Base-by-base conservation (phyloP, 1,140 invertebrate species). In the Venustaconcha ellipsiformis region DNA sequence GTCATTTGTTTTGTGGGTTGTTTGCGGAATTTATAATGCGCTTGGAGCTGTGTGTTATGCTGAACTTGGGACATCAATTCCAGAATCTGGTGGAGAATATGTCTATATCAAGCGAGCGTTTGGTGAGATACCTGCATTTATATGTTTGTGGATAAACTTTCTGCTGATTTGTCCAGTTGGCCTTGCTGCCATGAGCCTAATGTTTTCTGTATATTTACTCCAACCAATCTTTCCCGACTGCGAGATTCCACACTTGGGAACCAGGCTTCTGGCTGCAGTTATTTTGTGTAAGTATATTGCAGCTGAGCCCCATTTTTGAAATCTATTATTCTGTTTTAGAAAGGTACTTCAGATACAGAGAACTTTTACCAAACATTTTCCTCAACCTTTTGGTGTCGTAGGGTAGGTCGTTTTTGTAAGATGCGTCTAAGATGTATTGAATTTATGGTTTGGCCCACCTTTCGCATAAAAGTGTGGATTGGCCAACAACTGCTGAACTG, bases 11-110 rank as follows among this genome's bases (percentile, higher is more conserved):
- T 92, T 97, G 69, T 97, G 96, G 96, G 91, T 92, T 14, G 88
- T 93, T 1, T 96, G 95, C 83, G 96, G 96, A 68, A 76, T 94
- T 6, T 92, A 96, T 65, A 95, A 95, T 4, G 90, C 96, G 75
- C 89, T 96, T 80, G 95, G 94, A 67, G 87, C 88, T 15, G 91
- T 99, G 1, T 99, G 97, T 88, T 99, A 99, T 89, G 97, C 97
- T 0, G 98, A 99, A 93, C 91, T 99, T 72, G 98, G 97, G 92
- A 92, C 95, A 89, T 93, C 93, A 48, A 97, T 99, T 76, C 95
- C 96, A 4, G 96, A 97, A 88, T 98, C 96, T n/a, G 98, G 98
- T 8, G 98, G 97, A 8, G 97, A 99, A 92, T 99, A 99, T 89
- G 95, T 96, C 0, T 99, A 99, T 87, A 97, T 99, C 60, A 93